Base-by-base conservation (phyloP, 2,113 vertebrate genomes). In the Steatornis caripensis region DNA sequence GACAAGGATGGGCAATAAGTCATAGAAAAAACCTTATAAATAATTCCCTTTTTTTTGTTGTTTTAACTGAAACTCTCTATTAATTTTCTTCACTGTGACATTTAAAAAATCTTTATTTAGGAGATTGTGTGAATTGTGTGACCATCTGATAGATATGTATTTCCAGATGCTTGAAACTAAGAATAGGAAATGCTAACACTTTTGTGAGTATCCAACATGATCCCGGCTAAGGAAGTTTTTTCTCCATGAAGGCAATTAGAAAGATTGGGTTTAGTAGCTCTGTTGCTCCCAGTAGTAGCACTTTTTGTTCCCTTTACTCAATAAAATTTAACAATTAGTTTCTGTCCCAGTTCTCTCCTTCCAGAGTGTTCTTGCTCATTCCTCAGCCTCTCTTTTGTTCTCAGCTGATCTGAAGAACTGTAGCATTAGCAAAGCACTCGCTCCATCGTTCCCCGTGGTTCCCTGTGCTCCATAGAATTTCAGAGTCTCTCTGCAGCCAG, bases 111-210 rank as follows among this genome's bases (percentile, higher is more conserved):
- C 34, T 85, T 87, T 90, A n/a, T 88, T 95, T 60, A 54, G 23
- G 11, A 87, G 39, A 64, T 15, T 26, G 4, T 41, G 48, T 37
- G 15, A 76, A 12, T 55, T 37, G 8, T 37, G 26, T 49, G 30
- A 65, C 15, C 19, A 74, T 20, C 24, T 78, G 36, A 48, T 30
- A 64, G 24, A 19, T 49, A n/a, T 0, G 1, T 39, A 46, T 76
- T 83, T 90, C 43, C 49, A 76, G 36, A 74, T 61, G 87, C 45
- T 86, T 65, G 26, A 92, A 70, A 14, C 3, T 79, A 17, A 71
- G 7, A 13, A 30, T 15, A 1, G 2, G 43, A 81, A 86, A 68
- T 0, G 9, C 34, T 20, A 71, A 12, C 12, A n/a, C 4, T 78
- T 75, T 39, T 66, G 22, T 36, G 72, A 86, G 18, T 72, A 46